These are phyloP conservation scores for Dasysyrphus tricinctus DNA, from an alignment of 2,888 invertebrate genomes.

Conservation along the genomic window DNA sequence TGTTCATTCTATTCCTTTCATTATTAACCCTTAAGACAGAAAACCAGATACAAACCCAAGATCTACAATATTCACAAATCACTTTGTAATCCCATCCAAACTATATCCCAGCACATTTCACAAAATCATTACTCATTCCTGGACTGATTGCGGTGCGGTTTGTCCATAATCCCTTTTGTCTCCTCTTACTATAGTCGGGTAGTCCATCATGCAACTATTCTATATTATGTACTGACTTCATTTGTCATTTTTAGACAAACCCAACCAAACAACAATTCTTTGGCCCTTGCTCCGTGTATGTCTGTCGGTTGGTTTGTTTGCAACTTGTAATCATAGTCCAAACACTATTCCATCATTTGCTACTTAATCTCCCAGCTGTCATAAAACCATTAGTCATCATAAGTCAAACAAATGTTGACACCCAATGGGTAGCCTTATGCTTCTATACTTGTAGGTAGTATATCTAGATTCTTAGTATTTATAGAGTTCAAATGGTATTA, in stretches of 20 bases:
- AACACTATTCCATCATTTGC: conserved; percentile 64
- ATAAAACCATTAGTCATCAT: conserved; percentile 69
- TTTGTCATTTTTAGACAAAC: conserved; percentile 47
- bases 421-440: conserved; percentile 39
- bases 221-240: conserved; percentile 32
- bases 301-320: conserved; percentile 20
- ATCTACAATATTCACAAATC: conserved; percentile 23
- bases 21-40: conserved; percentile 18
- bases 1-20: conserved; percentile 2
- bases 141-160: conserved; percentile 23
- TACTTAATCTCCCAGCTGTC: conserved; percentile 72
- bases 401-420: conserved; percentile 73
- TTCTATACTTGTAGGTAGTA: conserved; percentile 17
- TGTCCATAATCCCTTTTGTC: conserved; percentile 56
- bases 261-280: conserved; percentile 12
- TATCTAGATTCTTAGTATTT: conserved; percentile 14
- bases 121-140: conserved; percentile 63
- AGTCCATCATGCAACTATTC: conserved; percentile 38
- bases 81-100: conserved; percentile 43
- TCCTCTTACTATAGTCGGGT: not conserved
- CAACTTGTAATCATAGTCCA: conserved; percentile 52
- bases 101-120: conserved; percentile 56
- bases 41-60: not conserved
- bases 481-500: conserved; percentile 54
- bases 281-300: not conserved